Conservation (phyloP, 2,113 vertebrate species). For the Otocyon megalotis region DNA sequence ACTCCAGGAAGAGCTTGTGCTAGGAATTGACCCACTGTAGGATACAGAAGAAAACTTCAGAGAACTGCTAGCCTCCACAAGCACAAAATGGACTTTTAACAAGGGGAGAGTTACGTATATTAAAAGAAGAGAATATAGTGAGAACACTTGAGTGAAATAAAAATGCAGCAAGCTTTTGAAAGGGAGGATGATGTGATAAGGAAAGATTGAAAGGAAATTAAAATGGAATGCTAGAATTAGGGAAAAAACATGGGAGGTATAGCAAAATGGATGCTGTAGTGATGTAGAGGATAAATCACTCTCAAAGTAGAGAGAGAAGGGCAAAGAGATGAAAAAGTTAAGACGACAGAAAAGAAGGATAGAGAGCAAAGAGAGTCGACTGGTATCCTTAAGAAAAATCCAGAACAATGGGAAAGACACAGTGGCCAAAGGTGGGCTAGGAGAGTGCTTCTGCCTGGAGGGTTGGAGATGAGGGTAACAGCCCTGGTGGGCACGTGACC, state of each 20-base stretch:
- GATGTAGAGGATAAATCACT: not conserved
- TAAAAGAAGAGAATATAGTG: not conserved
- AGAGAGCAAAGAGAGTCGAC: not conserved
- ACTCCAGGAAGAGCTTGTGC: not conserved
- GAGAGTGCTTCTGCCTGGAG: not conserved
- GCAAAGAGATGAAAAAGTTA: not conserved
- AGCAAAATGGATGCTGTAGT: not conserved
- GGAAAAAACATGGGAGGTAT: not conserved
- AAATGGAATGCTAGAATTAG: not conserved
- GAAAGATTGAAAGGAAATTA: conserved; percentile 12
- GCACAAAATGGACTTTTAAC: not conserved
- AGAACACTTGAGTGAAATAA: not conserved
- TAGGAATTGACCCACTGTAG: not conserved
- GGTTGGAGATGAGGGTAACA: not conserved
- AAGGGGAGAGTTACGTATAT: not conserved
- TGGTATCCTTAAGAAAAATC: not conserved
- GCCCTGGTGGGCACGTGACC: too few species aligned
- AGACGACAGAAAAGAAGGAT: not conserved
- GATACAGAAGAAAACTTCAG: not conserved
- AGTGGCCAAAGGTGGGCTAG: not conserved
- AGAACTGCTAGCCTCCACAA: not conserved
- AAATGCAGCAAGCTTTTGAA: not conserved
- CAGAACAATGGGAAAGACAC: not conserved
- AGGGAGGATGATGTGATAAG: not conserved
- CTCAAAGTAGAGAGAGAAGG: not conserved